Evolutionary conservation across 2,113 vertebrate genomes (phyloP), one percentile per base, ranked within the genome.

Genomic region (Ptilorrhoa leucosticta): DNA sequence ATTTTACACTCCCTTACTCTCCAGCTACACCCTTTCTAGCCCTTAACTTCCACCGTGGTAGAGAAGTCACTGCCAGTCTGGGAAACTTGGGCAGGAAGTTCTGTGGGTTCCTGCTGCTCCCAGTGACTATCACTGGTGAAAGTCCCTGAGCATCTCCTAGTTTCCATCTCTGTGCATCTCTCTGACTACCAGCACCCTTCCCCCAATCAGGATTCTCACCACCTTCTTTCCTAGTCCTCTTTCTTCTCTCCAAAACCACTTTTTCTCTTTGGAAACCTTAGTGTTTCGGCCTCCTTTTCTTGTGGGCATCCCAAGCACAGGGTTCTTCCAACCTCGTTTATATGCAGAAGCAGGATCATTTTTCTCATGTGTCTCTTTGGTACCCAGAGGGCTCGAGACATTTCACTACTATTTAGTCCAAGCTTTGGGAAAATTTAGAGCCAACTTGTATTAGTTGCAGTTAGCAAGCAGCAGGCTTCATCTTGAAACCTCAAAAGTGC

Each of bases 261-360:
- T 83, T 28, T 69, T 83, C 6, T 56, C 50, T 58, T 83, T 26
- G n/a, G 18, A 60, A 70, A 73, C 5, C 1, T 22, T 70, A 26
- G 26, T 63, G 14, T 53, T 85, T 63, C 27, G 2, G 18, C 23
- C 10, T 66, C 14, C 8, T 65, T 72, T 88, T 77, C 63, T 47
- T 45, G 50, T 0, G 0, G 3, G 3, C 17, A 9, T 2, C 11
- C 7, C 13, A 83, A 81, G 33, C 1, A 1, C 33, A 18, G 9
- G 9, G 7, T 77, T 81, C 82, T 81, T 14, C 54, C 7, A 23
- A 4, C 42, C 16, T 26, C 20, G 16, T 56, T 83, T 39, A 14
- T 33, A 33, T n/a, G 16, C 16, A 70, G 47, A 89, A 70, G 21
- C 23, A 56, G 14, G 7, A 91, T 22, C 11, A 23, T 47, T 15